phyloP scores from a whole-genome alignment of 2,113 vertebrate species.

The Ceyx melanurus region DNA sequence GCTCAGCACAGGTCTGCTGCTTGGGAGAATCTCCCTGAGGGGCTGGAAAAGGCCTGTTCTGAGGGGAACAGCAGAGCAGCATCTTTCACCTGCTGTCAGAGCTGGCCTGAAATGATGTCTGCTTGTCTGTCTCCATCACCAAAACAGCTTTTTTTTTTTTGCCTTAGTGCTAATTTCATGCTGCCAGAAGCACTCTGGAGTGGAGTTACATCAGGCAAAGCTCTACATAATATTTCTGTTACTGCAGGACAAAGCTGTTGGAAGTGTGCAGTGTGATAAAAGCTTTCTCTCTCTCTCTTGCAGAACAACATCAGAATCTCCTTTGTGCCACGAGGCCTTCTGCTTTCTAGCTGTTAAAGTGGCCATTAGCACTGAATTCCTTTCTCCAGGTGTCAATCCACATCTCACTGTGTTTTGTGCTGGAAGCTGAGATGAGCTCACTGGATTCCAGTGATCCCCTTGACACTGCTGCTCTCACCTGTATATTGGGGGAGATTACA shows the following conservation, averaged over 20 bases:
- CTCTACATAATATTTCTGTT: background rate
- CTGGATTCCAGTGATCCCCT: background rate
- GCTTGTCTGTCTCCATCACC: background rate
- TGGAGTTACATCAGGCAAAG: background rate
- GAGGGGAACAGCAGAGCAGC: background rate
- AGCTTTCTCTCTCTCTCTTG: background rate
- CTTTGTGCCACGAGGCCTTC: rapidly evolving
- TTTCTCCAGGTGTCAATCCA: background rate
- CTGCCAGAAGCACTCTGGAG: background rate
- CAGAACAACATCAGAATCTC: background rate
- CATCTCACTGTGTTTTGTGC: background rate
- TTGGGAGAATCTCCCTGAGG: background rate
- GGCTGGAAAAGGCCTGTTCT: background rate
- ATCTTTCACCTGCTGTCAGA: background rate
- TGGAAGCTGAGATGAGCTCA: background rate
- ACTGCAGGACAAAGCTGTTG: background rate
- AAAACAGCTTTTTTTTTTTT: background rate
- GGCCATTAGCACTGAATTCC: background rate
- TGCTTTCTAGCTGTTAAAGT: background rate
- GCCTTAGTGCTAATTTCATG: background rate
- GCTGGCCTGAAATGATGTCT: background rate
- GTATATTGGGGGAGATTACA: background rate
- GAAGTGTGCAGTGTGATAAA: background rate
- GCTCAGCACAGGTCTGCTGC: background rate
- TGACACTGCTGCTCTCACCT: background rate